phyloP scores from a whole-genome alignment of 2,113 vertebrate species.

The Nanorana parkeri region DNA sequence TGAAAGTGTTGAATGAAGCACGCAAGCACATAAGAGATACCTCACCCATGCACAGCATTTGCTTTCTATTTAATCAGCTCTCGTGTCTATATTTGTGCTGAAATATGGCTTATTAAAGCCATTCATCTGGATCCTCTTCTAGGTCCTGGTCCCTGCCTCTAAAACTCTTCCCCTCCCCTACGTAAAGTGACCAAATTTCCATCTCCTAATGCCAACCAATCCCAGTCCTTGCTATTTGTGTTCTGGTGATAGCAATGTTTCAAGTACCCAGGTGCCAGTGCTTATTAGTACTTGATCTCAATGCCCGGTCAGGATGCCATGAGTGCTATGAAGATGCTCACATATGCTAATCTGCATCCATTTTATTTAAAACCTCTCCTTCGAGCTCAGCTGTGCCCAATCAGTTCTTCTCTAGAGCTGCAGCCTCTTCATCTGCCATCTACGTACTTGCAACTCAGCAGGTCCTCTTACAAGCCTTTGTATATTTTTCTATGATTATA shows the following conservation, averaged over 20 bases:
- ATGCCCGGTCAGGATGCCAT: slow-evolving; percentile 11
- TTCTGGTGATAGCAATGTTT: not conserved
- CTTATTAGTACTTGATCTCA: not conserved
- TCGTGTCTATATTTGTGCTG: slow-evolving; percentile 16
- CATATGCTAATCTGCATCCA: slow-evolving; percentile 40
- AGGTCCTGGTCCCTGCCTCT: not conserved
- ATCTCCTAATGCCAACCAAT: slow-evolving; percentile 10
- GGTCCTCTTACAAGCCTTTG: slow-evolving; percentile 33
- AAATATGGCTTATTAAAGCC: slow-evolving; percentile 34
- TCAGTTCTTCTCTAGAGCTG: slow-evolving; percentile 16
- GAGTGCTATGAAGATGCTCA: not conserved
- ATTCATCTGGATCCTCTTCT: slow-evolving; percentile 32
- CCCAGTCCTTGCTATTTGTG: not conserved
- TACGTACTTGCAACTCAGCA: not conserved
- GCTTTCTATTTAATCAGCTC: not conserved
- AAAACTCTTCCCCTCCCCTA: not conserved
- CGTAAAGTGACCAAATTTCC: slow-evolving; percentile 47
- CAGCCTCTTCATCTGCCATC: not conserved
- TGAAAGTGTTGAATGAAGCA: too few species aligned
- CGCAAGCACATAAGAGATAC: too few species aligned
- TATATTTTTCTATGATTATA: not conserved
- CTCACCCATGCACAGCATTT: not conserved
- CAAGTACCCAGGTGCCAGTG: accelerated
- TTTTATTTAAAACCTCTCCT: not conserved
- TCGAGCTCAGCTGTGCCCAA: not conserved